Evolutionary conservation across 2,888 invertebrate genomes (phyloP).

Genomic region (Belgica antarctica): DNA sequence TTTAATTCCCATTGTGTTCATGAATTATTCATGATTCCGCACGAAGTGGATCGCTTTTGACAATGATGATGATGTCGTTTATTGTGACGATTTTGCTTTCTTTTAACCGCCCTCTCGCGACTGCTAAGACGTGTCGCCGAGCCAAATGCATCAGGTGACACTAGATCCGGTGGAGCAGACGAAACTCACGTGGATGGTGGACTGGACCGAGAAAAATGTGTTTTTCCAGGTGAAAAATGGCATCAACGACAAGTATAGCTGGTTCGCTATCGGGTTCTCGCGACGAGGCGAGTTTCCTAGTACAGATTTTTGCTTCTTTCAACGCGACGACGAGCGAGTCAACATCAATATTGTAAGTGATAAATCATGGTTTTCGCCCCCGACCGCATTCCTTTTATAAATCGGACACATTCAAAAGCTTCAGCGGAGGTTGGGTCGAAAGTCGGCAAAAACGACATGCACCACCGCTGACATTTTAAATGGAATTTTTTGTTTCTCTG

Average conservation of each 20-base stretch:
- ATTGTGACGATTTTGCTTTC: neutral
- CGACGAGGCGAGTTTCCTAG: conserved; percentile 70
- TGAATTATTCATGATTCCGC: conserved; percentile 18
- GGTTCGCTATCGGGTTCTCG: conserved; percentile 87
- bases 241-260: conserved; percentile 57
- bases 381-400: conserved; percentile 3
- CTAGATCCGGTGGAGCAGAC: conserved; percentile 25
- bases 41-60: neutral
- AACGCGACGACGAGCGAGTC: conserved; percentile 59
- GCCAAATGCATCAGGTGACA: conserved; percentile 34
- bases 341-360: conserved; percentile 45
- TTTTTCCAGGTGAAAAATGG: conserved; percentile 55
- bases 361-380: conserved; percentile 24
- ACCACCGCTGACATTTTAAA: neutral
- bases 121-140: conserved; percentile 32
- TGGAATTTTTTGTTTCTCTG: neutral
- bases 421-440: too few species aligned
- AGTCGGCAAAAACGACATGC: too few species aligned
- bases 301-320: conserved; percentile 79
- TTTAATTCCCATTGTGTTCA: conserved; percentile 20
- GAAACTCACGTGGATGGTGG: conserved; percentile 47
- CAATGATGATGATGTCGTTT: conserved; percentile 10
- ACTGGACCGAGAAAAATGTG: conserved; percentile 56
- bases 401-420: too few species aligned
- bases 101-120: neutral